Evolutionary conservation across 2,113 vertebrate species (phyloP).

Genomic region (Sprattus sprattus): DNA sequence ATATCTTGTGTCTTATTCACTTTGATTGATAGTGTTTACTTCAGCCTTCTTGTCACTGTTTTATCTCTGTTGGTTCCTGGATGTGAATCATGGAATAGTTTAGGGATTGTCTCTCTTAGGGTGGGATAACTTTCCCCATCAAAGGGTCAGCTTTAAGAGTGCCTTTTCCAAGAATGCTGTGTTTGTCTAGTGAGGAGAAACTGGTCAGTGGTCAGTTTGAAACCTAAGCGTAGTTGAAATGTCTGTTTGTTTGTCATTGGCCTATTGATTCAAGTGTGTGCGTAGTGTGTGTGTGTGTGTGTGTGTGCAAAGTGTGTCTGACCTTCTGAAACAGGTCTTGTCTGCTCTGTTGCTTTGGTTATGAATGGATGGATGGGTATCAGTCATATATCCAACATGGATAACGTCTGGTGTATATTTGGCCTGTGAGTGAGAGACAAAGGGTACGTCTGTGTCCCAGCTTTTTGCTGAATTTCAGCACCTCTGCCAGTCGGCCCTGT

Average conservation of each 20-base stretch:
- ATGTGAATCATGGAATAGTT: background rate
- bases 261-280: background rate
- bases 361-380: background rate
- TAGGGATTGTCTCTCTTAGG: background rate
- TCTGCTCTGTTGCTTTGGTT: background rate
- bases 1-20: background rate
- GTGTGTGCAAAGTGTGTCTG: too few relatives aligned
- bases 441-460: background rate
- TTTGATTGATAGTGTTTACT: constrained; percentile 5
- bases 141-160: background rate
- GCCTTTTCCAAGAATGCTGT: background rate
- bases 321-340: background rate
- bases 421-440: background rate
- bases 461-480: background rate
- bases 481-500: too few relatives aligned
- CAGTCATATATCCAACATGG: background rate
- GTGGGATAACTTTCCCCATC: background rate
- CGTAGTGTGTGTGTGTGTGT: background rate
- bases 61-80: background rate
- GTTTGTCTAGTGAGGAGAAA: background rate
- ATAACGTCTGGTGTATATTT: background rate
- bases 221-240: background rate
- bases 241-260: background rate
- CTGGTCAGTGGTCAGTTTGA: background rate
- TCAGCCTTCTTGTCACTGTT: background rate